A percentile compares a stretch with the other conserved stretches of the same genome.
phyloP scores from a whole-genome alignment of 2,113 vertebrate genomes.

The Mormyrus lacerda region DNA sequence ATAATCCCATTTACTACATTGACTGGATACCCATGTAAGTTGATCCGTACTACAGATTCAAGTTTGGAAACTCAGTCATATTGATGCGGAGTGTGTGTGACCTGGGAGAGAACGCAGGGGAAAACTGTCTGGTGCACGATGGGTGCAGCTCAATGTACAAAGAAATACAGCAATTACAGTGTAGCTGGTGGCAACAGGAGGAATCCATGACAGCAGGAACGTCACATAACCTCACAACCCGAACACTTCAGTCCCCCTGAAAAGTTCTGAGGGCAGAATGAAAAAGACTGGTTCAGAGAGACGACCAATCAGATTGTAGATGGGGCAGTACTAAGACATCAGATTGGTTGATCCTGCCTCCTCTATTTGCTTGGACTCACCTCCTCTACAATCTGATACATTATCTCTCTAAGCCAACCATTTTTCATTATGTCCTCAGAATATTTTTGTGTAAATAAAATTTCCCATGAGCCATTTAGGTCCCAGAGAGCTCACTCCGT shows the following conservation, averaged over 20 bases:
- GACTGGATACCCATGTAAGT: not conserved
- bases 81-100: not conserved
- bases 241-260: not conserved
- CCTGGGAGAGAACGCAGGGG: not conserved
- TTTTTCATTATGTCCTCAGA: not conserved
- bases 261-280: not conserved
- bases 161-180: not conserved
- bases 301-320: not conserved
- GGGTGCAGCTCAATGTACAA: not conserved
- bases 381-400: not conserved
- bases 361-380: not conserved
- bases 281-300: not conserved
- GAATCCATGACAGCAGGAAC: not conserved
- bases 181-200: not conserved
- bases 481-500: not conserved
- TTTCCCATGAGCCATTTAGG: not conserved
- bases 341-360: not conserved
- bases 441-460: not conserved
- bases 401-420: not conserved
- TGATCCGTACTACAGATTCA: not conserved
- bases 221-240: not conserved
- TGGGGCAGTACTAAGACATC: not conserved
- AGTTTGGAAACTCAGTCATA: not conserved
- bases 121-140: not conserved
- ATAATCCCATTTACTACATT: not conserved